Evolutionary conservation across 2,797 vertebrate genomes (phyloP).

Genomic region (Eleutherodactylus coqui): DNA sequence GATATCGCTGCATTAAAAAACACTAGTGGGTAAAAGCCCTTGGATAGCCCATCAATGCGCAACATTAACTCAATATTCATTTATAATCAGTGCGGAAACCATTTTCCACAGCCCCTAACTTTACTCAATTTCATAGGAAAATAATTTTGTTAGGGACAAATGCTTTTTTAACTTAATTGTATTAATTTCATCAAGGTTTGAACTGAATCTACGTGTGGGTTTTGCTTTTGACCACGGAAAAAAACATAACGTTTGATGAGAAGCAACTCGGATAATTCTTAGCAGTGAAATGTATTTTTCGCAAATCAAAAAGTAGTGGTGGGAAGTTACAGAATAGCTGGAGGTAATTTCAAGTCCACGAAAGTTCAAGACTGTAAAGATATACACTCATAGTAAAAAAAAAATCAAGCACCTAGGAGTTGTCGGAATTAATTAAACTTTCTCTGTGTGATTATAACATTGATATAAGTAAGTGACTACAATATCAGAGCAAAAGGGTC

Average conservation of each 20-base stretch:
- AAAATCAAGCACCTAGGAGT: no score
- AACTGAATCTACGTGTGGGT: background rate
- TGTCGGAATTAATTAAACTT: no score
- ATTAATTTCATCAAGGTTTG: background rate
- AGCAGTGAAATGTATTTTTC: background rate
- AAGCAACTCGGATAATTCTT: background rate
- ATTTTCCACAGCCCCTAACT: background rate
- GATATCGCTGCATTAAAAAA: no score
- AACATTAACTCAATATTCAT: no score
- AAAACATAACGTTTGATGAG: background rate
- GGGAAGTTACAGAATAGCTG: background rate
- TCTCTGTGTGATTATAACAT: no score
- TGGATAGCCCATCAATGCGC: background rate
- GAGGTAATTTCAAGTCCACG: background rate
- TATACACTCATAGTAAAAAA: no score
- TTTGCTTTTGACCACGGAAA: background rate
- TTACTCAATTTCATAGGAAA: background rate
- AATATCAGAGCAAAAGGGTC: no score
- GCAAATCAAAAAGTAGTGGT: background rate
- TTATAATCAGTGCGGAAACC: no score
- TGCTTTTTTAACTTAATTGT: background rate
- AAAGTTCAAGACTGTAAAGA: background rate
- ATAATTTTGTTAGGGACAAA: background rate
- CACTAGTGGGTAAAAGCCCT: no score
- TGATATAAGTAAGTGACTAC: no score